Evolutionary conservation across 2,888 invertebrate species (phyloP).

Genomic region (Machimus rusticus): DNA sequence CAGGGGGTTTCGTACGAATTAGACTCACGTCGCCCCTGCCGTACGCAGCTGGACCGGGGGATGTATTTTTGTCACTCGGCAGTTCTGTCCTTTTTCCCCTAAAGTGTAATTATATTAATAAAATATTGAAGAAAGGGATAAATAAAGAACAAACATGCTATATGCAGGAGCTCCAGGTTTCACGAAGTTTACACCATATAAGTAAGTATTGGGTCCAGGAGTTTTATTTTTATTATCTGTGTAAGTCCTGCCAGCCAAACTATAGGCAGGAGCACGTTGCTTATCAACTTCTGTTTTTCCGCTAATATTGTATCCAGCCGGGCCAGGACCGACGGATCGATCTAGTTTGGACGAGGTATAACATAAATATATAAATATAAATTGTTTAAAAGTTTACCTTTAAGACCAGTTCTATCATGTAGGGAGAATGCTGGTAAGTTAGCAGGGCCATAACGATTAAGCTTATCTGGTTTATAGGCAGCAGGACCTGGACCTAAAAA

Average conservation of each 20-base stretch:
- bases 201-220: conserved; percentile 59
- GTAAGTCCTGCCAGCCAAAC: conserved; percentile 62
- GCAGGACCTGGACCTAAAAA: conserved; percentile 58
- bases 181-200: conserved; percentile 51
- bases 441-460: conserved; percentile 54
- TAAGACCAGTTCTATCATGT: conserved; percentile 56
- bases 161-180: conserved; percentile 55
- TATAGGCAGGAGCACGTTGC: conserved; percentile 63
- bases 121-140: not conserved
- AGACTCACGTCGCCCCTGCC: conserved; percentile 52
- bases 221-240: conserved; percentile 50
- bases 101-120: not conserved
- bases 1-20: conserved; percentile 52
- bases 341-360: not conserved
- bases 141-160: conserved; percentile 55
- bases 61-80: conserved; percentile 34
- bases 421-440: conserved; percentile 65
- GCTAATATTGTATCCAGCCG: conserved; percentile 56
- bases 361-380: not conserved
- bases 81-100: conserved; percentile 51
- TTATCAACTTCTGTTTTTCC: conserved; percentile 54
- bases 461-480: conserved; percentile 54
- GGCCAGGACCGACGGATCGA: conserved; percentile 55
- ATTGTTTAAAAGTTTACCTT: conserved; percentile 49
- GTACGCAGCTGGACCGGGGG: conserved; percentile 61